phyloP scores from a whole-genome alignment of 1,140 invertebrate species.

The Drosophila oshimai region DNA sequence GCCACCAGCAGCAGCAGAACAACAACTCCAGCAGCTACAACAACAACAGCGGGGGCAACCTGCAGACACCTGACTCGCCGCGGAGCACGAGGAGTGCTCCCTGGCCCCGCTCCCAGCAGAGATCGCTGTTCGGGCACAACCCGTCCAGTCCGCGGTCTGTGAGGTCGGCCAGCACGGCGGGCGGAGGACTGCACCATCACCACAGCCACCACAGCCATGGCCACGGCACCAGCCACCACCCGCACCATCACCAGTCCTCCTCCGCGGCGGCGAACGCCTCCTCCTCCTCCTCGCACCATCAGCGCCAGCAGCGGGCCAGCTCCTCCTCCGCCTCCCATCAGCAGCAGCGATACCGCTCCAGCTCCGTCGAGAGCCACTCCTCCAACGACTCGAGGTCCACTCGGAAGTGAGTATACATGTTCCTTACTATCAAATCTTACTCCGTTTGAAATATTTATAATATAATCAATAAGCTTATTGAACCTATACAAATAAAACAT shows the following conservation, averaged over 20 bases:
- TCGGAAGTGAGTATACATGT: conserved; percentile 83
- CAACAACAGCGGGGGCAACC: conserved; percentile 69
- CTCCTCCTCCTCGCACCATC: conserved; percentile 50
- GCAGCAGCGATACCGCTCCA: conserved; percentile 83
- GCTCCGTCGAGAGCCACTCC: conserved; percentile 93
- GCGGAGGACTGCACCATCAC: conserved; percentile 71
- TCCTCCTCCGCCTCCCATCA: conserved; percentile 67
- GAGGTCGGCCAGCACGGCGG: conserved; percentile 85
- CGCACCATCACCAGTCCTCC: conserved; percentile 47
- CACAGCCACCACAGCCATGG: conserved; percentile 71
- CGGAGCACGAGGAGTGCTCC: conserved; percentile 93
- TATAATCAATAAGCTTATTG: no score
- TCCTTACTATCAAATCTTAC: no score
- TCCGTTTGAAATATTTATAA: no score
- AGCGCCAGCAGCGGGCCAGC: conserved; percentile 60
- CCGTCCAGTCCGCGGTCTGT: conserved; percentile 86
- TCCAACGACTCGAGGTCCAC: conserved; percentile 89
- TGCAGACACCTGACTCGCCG: conserved; percentile 86
- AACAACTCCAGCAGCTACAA: conserved; percentile 79
- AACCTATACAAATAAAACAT: no score
- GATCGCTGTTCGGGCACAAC: conserved; percentile 87
- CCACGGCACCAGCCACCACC: conserved; percentile 71
- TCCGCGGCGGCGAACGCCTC: conserved; percentile 37
- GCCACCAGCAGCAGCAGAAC: conserved; percentile 70
- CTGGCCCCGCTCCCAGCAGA: conserved; percentile 87